phyloP scores from a whole-genome alignment of 2,113 vertebrate genomes.

The Neoarius graeffei region DNA sequence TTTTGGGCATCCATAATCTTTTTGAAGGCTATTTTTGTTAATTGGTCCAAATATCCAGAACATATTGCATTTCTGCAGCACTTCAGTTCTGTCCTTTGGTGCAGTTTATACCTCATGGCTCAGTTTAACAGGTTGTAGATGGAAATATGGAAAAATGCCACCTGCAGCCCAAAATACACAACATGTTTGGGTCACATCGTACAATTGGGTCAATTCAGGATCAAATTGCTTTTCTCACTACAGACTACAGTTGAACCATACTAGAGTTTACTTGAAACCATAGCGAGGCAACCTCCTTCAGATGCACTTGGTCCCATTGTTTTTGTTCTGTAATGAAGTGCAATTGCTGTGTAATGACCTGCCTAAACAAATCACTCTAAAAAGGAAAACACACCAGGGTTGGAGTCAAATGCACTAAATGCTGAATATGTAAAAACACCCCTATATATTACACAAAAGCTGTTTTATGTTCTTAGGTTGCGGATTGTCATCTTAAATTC shows the following conservation, averaged over 20 bases:
- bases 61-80: not conserved
- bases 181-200: not conserved
- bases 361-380: not conserved
- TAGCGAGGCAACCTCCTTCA: not conserved
- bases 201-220: not conserved
- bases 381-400: not conserved
- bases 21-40: not conserved
- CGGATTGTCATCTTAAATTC: not conserved
- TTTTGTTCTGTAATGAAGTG: not conserved
- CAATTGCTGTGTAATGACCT: not conserved
- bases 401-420: not conserved
- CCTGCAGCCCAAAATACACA: not conserved
- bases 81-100: not conserved
- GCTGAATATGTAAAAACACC: not conserved
- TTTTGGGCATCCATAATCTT: not conserved
- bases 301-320: not conserved
- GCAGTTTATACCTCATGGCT: not conserved
- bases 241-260: not conserved
- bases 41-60: not conserved
- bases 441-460: not conserved
- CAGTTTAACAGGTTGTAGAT: not conserved
- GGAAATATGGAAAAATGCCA: not conserved
- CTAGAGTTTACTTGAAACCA: conserved; percentile 3
- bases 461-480: not conserved
- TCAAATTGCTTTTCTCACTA: not conserved